phyloP scores from a whole-genome alignment of 2,113 vertebrate species.

The Pachyramphus minor region DNA sequence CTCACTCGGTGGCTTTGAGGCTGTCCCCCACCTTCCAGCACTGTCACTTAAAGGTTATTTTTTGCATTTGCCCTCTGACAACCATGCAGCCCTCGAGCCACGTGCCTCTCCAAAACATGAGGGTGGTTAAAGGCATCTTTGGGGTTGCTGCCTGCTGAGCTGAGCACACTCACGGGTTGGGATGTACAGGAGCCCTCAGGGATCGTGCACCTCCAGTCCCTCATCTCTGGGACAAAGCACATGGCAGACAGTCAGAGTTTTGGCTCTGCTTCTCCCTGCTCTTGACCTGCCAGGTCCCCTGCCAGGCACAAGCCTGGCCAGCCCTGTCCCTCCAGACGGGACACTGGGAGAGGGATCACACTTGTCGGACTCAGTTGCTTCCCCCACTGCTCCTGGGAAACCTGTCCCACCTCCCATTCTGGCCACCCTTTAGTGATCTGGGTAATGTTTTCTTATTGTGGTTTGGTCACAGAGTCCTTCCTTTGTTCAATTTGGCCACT shows the following conservation, averaged over 20 bases:
- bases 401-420: background rate
- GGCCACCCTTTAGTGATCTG: background rate
- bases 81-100: accelerated
- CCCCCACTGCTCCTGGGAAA: background rate
- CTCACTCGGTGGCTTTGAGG: background rate
- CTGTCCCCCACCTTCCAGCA: background rate
- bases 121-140: background rate
- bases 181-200: background rate
- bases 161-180: background rate
- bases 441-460: background rate
- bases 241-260: background rate
- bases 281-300: background rate
- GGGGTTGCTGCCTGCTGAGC: background rate
- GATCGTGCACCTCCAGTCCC: background rate
- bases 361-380: background rate
- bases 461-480: background rate
- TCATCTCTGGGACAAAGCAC: background rate
- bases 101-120: background rate
- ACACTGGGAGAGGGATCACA: background rate
- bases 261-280: background rate
- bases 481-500: background rate
- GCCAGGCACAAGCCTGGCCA: background rate
- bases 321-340: background rate
- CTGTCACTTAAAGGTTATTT: background rate
- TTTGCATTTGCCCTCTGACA: background rate